Evolutionary conservation across 1,140 invertebrate genomes (phyloP), one percentile per base, ranked within the genome.

Genomic region (Teleogryllus occipitalis): DNA sequence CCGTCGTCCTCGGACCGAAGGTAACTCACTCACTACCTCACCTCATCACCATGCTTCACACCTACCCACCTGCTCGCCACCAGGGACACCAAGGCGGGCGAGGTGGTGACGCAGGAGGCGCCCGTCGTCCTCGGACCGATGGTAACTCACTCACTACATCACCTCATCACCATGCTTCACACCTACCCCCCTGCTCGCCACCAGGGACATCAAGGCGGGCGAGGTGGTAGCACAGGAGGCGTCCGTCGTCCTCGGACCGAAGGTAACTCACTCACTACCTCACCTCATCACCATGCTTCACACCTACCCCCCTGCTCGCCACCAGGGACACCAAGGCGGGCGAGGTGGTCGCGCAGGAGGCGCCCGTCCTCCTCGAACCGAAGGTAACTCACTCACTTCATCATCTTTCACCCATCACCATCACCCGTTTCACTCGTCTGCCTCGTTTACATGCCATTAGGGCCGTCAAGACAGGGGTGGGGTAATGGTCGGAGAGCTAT

Each of bases 131-230:
- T 91, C n/a, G 91, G 91, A 12, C 90, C 90, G 2, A 87, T 85
- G 76, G 86, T 54, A 54, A 54, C 49, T 54, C 15, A 15, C 49
- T 54, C 49, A 54, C 8, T 8, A 15, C 15, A 8, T 54, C 49
- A 8, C 8, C 49, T 8, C 49, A 54, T n/a, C n/a, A n/a, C n/a
- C n/a, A n/a, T n/a, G n/a, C n/a, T n/a, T n/a, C n/a, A n/a, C n/a
- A n/a, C n/a, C n/a, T n/a, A n/a, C n/a, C n/a, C 90, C 94, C 84
- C 87, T 96, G 80, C 88, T 93, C 54, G 93, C 95, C 0, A 91
- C 89, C 0, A 88, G 92, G 80, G 90, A 92, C 80, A 91, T 97
- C 7, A 89, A 91, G 81, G 85, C 89, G 22, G 94, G 94, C 6
- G 94, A 96, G 84, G 87, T 96, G 6, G 89, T 93, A 74, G 82